Base-by-base conservation (phyloP, 2,888 invertebrate genomes). In the Drosophila pseudotakahashii region DNA sequence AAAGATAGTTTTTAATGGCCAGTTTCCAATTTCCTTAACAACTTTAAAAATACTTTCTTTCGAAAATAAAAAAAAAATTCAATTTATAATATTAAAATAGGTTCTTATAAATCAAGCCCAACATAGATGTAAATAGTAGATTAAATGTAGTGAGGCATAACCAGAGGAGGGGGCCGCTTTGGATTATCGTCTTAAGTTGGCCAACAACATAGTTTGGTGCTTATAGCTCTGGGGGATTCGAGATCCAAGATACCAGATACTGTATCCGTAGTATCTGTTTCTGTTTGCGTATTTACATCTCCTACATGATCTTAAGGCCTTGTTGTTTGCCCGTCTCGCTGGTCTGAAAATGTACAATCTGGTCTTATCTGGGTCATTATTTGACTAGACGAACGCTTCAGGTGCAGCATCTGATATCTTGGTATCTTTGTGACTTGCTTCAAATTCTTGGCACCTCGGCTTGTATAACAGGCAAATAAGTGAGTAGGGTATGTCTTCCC, bases 281-380 rank as follows among this genome's bases (percentile, higher is more conserved):
- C 51, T 51, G 19, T 39, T 51, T 14, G 23, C 45, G 23, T 13
- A 44, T 11, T 32, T n/a, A 36, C 45, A 41, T 37, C 14, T 39
- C 7, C 34, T 51, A 39, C 19, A 36, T 34, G 30, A 26, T 44
- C 41, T 55, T 10, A 34, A 9, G 37, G 47, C 37, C 47, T 47
- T 19, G 48, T 60, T 67, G 54, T 63, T 74, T 42, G 14, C 7
- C 1, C 7, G 47, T 48, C 47, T 48, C 32, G 11, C 32, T 41
- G 37, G 34, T 45, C 14, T 77, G 69, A 73, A 58, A 68, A 69
- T 77, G 79, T 66, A 59, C 73, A 73, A 73, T 84, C 77, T 52
- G 5, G 50, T 63, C 73, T 81, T 84, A 84, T 81, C 81, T 81
- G 58, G 79, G 81, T 79, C 77, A 84, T 77, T 81, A 81, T 83